Evolutionary conservation across 2,113 vertebrate species (phyloP).

Genomic region (Heterocephalus glaber): DNA sequence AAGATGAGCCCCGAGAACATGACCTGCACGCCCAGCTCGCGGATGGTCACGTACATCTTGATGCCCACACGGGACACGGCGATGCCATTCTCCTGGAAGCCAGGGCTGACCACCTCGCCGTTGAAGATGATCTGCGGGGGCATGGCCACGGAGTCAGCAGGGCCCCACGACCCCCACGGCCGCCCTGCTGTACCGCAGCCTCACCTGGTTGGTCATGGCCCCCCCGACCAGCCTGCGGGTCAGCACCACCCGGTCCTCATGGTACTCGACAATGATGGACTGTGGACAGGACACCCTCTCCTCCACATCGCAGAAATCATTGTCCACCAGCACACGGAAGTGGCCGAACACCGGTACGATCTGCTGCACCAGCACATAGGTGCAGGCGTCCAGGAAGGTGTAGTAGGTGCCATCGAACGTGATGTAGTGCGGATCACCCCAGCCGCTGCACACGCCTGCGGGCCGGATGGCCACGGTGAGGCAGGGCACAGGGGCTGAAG

Average conservation of each 20-base stretch:
- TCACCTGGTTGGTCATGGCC: conserved; percentile 86
- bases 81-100: conserved; percentile 86
- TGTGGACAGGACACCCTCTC: conserved; percentile 87
- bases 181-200: fast-evolving
- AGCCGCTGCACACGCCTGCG: conserved; percentile 91
- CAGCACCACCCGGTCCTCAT: conserved; percentile 83
- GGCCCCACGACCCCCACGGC: fast-evolving
- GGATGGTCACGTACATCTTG: conserved; percentile 87
- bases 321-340: conserved; percentile 88
- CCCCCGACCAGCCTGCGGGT: conserved; percentile 79
- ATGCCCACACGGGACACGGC: conserved; percentile 85
- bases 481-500: fast-evolving
- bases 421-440: conserved; percentile 89
- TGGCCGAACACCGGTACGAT: conserved; percentile 85
- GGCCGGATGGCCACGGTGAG: not conserved
- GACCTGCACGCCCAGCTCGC: conserved; percentile 82
- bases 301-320: conserved; percentile 84
- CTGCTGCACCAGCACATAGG: conserved; percentile 92
- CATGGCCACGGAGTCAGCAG: fast-evolving
- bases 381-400: conserved; percentile 90
- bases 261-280: conserved; percentile 87
- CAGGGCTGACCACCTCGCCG: conserved; percentile 82
- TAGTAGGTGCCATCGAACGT: conserved; percentile 94
- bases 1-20: conserved; percentile 88
- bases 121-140: conserved; percentile 88